Percentiles rank a stretch among this genome's conserved stretches.
Conservation (phyloP, 2,888 invertebrate genomes). For the Tenthredo notha region DNA sequence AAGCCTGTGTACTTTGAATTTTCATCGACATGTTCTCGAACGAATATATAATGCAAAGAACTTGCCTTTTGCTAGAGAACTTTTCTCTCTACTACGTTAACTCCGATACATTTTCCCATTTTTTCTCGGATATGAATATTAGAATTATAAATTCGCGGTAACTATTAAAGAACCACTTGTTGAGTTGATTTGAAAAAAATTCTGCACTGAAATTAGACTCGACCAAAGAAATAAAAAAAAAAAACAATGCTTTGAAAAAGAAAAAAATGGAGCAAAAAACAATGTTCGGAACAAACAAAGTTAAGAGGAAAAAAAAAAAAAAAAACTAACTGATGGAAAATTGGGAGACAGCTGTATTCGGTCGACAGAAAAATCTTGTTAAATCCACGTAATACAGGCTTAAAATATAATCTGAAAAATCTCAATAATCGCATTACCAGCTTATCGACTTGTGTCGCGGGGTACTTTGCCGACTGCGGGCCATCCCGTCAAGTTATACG, state of each 20-base stretch:
- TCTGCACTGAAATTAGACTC: not conserved
- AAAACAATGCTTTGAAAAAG: not conserved
- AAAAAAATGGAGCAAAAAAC: not conserved
- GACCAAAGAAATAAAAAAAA: not conserved
- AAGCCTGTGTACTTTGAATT: conserved; percentile 37
- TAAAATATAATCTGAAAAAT: conserved; percentile 9
- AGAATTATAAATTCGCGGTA: not conserved
- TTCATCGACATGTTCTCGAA: conserved; percentile 18
- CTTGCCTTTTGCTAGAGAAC: not conserved
- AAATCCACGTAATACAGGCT: conserved; percentile 1
- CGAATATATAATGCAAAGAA: not conserved
- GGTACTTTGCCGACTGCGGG: conserved; percentile 16
- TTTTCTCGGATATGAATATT: not conserved
- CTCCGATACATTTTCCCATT: not conserved
- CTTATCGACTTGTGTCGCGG: not conserved
- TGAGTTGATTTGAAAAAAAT: not conserved
- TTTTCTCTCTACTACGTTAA: not conserved
- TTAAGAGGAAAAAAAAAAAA: not conserved
- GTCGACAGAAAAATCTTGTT: not conserved
- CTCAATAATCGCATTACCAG: conserved; percentile 32
- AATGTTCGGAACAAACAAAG: not conserved
- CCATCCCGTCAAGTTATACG: not conserved
- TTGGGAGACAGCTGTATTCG: not conserved
- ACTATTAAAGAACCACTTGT: not conserved
- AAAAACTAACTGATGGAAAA: not conserved